Evolutionary conservation across 1,140 invertebrate species (phyloP).

Genomic region (Lasioglossum baleicum): DNA sequence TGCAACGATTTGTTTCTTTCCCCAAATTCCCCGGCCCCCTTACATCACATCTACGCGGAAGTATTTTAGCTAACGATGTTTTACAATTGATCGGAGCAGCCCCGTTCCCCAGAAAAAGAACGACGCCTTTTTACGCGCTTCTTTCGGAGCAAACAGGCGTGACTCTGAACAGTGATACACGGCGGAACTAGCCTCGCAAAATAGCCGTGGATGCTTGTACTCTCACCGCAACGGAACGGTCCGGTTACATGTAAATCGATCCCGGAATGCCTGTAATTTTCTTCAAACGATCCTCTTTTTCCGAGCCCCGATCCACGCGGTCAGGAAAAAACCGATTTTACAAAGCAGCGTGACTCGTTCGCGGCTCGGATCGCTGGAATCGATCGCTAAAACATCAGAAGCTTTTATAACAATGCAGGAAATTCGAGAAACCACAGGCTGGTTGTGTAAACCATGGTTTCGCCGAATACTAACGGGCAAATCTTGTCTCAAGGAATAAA

Average conservation of each 20-base stretch:
- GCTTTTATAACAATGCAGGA: constrained; percentile 10
- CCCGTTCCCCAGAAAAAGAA: neutral
- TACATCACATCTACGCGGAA: neutral
- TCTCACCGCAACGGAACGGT: neutral
- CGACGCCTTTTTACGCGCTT: neutral
- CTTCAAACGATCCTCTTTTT: neutral
- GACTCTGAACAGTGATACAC: neutral
- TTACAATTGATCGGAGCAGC: neutral
- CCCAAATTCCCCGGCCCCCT: neutral
- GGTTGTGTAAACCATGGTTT: too few relatives aligned
- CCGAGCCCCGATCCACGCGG: neutral
- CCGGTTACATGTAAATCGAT: neutral
- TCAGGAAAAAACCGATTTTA: neutral
- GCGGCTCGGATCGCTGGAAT: neutral
- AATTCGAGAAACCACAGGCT: neutral
- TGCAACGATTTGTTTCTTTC: neutral
- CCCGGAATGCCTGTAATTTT: neutral
- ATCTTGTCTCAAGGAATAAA: too few relatives aligned
- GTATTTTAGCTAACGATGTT: neutral
- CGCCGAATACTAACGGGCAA: too few relatives aligned
- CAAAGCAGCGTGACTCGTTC: neutral
- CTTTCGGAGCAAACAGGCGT: neutral
- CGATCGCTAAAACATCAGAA: constrained; percentile 26
- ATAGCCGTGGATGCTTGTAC: neutral
- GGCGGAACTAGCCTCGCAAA: neutral